Evolutionary conservation across 2,888 invertebrate genomes (phyloP).

Genomic region (Drosophila neoperkinsi): DNA sequence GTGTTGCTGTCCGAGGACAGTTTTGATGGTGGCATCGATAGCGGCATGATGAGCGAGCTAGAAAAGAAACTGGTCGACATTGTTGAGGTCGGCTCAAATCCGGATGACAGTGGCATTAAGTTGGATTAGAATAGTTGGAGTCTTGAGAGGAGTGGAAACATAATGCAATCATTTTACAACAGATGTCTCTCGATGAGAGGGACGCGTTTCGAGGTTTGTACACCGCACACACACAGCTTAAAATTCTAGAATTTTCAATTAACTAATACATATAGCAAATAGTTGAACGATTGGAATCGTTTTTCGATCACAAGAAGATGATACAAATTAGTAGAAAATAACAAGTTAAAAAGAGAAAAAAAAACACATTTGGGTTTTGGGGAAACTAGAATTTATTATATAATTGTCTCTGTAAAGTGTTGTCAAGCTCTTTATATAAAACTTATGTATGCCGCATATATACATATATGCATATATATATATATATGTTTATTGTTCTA

Average conservation of each 20-base stretch:
- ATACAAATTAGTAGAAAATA: constrained; percentile 10
- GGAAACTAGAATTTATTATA: constrained; percentile 69
- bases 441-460: constrained; percentile 27
- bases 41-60: constrained; percentile 88
- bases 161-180: constrained; percentile 64
- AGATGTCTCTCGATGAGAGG: constrained; percentile 16
- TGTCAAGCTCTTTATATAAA: constrained; percentile 36
- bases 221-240: constrained; percentile 66
- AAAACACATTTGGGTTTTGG: constrained; percentile 58
- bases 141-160: constrained; percentile 40
- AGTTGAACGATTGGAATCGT: constrained; percentile 55
- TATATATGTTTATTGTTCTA: constrained; percentile 35
- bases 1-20: constrained; percentile 70
- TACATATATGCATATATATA: constrained; percentile 3
- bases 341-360: background rate
- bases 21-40: constrained; percentile 86
- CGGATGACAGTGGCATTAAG: constrained; percentile 82
- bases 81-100: constrained; percentile 85
- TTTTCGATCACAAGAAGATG: constrained; percentile 51
- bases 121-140: constrained; percentile 62
- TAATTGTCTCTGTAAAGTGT: constrained; percentile 70
- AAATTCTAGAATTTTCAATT: constrained; percentile 65
- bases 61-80: constrained; percentile 88
- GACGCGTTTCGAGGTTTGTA: constrained; percentile 71
- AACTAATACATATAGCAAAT: constrained; percentile 44